Evolutionary conservation across 2,113 vertebrate genomes (phyloP), one percentile per base, ranked within the genome.

Genomic region (Camelus dromedarius): DNA sequence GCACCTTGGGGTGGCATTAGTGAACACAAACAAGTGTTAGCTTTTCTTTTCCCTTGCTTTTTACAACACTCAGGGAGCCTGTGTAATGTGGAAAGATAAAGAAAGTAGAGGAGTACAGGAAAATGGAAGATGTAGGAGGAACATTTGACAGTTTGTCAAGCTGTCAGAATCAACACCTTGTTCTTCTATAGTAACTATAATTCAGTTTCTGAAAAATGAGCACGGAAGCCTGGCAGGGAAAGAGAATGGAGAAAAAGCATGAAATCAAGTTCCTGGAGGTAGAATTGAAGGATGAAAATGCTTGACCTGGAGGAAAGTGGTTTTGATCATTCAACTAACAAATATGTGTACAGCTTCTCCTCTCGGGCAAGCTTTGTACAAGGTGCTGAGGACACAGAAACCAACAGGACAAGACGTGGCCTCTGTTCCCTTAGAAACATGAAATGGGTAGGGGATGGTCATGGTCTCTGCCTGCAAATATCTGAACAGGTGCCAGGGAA

Each of bases 251-350:
- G 32, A 80, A 79, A 48, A 38, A 20, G 19, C 77, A 82, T 70
- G 46, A 82, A 81, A 86, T 4, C n/a, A 67, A 85, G 54, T 56
- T 77, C 67, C 50, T 81, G 12, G 38, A 93, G 22, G n/a, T 42
- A 54, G 4, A 83, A n/a, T 60, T 87, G 80, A 64, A 95, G 12
- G 62, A 96, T 67, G 22, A 52, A 86, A 85, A 85, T 69, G 58
- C 73, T 85, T 93, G 81, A 50, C 35, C 50, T 73, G 8, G 30
- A 93, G 35, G 66, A 58, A 96, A 76, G n/a, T 48, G 30, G 13
- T 79, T 92, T 62, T 76, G 32, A 79, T 94, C 79, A 79, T 67
- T 79, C 56, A 28, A 75, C 50, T 90, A 89, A 70, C 64, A 95
- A 79, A 84, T 85, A 88, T 3, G 14, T 30, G 46, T 35, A 48